phyloP scores from a whole-genome alignment of 2,888 invertebrate genomes.

The Idaea aversata region DNA sequence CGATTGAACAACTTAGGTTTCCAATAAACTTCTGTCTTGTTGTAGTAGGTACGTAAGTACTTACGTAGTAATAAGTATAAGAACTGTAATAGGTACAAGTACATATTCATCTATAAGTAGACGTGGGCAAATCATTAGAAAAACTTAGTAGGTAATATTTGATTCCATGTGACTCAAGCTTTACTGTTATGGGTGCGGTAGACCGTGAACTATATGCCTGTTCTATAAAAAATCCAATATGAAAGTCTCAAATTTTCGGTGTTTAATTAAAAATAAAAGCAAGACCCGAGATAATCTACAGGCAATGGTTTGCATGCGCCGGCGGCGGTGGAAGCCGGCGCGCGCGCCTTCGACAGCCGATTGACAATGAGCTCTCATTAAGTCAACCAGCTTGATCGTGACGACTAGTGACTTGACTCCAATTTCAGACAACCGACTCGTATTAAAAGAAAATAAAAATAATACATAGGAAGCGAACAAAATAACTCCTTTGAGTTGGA shows the following conservation, averaged over 20 bases:
- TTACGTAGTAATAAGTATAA: too few relatives aligned
- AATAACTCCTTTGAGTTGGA: too few relatives aligned
- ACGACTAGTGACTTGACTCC: constrained; percentile 22
- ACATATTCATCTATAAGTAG: too few relatives aligned
- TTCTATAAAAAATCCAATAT: neutral
- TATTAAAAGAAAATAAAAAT: constrained; percentile 17
- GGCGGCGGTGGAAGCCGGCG: constrained; percentile 31
- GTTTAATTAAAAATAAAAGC: constrained; percentile 11
- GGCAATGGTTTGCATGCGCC: constrained; percentile 37
- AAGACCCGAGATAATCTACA: constrained; percentile 28
- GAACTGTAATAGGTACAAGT: too few relatives aligned
- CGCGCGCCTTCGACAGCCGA: constrained; percentile 45
- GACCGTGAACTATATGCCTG: too few relatives aligned
- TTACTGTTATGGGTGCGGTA: too few relatives aligned
- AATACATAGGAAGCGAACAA: too few relatives aligned
- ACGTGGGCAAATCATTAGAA: too few relatives aligned
- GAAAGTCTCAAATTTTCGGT: neutral
- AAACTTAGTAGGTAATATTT: too few relatives aligned
- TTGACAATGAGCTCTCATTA: constrained; percentile 70
- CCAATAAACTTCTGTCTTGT: neutral
- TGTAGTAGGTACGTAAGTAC: neutral
- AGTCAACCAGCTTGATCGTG: constrained; percentile 27
- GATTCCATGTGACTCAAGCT: too few relatives aligned
- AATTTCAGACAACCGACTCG: constrained; percentile 30
- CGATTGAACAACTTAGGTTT: neutral